These are phyloP conservation scores for Conger conger DNA, from an alignment of 2,113 vertebrate species.

Conservation along the genomic window DNA sequence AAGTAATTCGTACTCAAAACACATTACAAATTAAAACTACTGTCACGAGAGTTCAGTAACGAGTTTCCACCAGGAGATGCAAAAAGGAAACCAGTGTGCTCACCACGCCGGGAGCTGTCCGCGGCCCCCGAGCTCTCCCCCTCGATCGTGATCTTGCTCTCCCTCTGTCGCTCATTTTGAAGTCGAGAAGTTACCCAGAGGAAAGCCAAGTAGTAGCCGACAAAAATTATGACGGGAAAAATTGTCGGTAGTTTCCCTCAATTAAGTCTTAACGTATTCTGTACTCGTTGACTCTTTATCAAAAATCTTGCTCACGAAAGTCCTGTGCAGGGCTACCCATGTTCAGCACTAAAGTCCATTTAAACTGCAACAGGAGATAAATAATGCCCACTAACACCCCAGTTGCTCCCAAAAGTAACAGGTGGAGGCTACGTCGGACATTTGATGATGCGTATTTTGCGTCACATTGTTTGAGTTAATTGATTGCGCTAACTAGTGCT, in stretches of 20 bases:
- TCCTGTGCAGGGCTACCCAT: too few species aligned
- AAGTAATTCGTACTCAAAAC: too few species aligned
- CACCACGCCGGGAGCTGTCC: not conserved
- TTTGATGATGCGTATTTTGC: not conserved
- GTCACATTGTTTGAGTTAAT: not conserved
- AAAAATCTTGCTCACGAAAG: too few species aligned
- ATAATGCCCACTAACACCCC: not conserved
- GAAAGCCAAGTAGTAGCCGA: not conserved
- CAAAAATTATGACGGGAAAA: not conserved
- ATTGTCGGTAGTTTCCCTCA: not conserved
- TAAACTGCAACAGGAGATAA: not conserved
- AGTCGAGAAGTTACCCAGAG: not conserved
- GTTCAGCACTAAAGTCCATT: not conserved
- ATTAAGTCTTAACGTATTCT: too few species aligned
- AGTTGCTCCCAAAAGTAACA: not conserved
- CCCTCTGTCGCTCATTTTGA: constrained; percentile 13
- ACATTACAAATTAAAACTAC: too few species aligned
- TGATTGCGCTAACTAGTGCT: too few species aligned
- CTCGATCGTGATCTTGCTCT: constrained; percentile 12
- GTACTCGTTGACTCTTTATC: too few species aligned
- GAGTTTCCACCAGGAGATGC: not conserved
- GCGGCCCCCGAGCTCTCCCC: constrained; percentile 3
- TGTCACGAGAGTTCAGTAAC: too few species aligned
- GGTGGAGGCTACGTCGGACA: not conserved
- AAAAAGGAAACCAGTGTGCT: not conserved